phyloP scores from a whole-genome alignment of 2,113 vertebrate genomes.

The Mus spicilegus region DNA sequence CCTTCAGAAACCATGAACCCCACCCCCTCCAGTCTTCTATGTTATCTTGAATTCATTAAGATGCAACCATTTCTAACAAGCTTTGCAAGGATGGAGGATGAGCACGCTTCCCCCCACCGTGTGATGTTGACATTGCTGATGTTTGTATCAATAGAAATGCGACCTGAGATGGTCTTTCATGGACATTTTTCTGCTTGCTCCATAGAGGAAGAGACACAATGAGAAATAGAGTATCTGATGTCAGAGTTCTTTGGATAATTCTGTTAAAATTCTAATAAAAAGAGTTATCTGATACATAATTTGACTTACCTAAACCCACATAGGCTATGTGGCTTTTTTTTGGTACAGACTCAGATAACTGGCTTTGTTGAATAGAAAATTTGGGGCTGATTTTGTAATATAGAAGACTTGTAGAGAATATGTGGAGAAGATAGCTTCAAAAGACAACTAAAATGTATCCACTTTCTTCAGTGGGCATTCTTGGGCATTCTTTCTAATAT shows the following conservation, averaged over 20 bases:
- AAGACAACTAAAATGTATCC: not conserved
- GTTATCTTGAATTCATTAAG: constrained; percentile 81
- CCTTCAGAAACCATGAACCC: constrained; percentile 65
- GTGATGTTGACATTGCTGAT: constrained; percentile 93
- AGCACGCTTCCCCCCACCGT: constrained; percentile 80
- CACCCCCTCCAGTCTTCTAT: constrained; percentile 33
- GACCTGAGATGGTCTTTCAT: constrained; percentile 91
- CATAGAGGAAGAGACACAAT: constrained; percentile 77
- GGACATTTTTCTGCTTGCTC: constrained; percentile 86
- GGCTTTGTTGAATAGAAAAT: constrained; percentile 54
- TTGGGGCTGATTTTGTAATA: constrained; percentile 34
- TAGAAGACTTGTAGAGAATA: constrained; percentile 38
- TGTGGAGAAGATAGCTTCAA: constrained; percentile 47
- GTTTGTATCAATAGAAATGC: constrained; percentile 89
- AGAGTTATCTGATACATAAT: constrained; percentile 24
- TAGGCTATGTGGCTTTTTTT: not conserved
- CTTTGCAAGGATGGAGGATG: constrained; percentile 74
- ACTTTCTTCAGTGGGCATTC: constrained; percentile 22
- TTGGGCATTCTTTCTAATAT: not conserved
- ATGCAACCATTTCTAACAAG: constrained; percentile 78
- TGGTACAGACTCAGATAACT: constrained; percentile 19
- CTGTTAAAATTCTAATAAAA: constrained; percentile 60
- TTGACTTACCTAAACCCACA: constrained; percentile 57
- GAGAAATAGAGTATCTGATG: constrained; percentile 70
- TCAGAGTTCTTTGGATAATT: constrained; percentile 78